Evolutionary conservation across 2,113 vertebrate species (phyloP), one percentile per base, ranked within the genome.

Genomic region (Sminthopsis crassicaudata): DNA sequence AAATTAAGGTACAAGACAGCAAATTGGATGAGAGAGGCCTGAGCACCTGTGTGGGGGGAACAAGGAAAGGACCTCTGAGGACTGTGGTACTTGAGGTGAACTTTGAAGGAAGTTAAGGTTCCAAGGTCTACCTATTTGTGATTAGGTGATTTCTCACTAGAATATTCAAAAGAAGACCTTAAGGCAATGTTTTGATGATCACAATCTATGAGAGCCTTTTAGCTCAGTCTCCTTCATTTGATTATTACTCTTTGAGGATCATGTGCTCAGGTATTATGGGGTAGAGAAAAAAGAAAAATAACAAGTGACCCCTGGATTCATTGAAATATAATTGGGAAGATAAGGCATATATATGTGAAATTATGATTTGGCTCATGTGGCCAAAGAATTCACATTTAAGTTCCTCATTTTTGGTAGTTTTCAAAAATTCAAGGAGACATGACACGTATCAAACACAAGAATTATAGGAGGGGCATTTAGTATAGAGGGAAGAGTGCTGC

Each of bases 381-480:
- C 48, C 30, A 36, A 67, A 55, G 53, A 91, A 46, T 93, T 46
- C 91, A 53, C 94, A 95, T 90, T 93, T 95, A 91, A 19, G 60
- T 48, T 95, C 92, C 90, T 88, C 67, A 60, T 91, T 84, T 95
- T 84, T 95, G 90, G 96, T 91, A 92, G 92, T 95, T 95, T 84
- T 92, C 92, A 54, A 60, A 97, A 97, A 97, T 93, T 94, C 46
- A n/a, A 92, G 93, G 92, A 97, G 96, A 96, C 92, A 95, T n/a
- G 96, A 96, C 92, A 95, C 30, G n/a, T 67, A 90, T 24, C 7
- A 22, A 91, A 84, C 19, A 42, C n/a, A 84, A 23, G 67, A 42
- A 84, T 42, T 42, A 7, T 42, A 42, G 23, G 19, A 36, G 60
- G 60, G 36, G 12, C 14, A 23, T 84, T 16, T 42, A 84, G 19